Percentiles rank a stretch among this genome's conserved stretches.
These are phyloP conservation scores for Catalaphyllia jardinei DNA, from an alignment of 64 coral and sea anemone genomes.

Conservation along the genomic window DNA sequence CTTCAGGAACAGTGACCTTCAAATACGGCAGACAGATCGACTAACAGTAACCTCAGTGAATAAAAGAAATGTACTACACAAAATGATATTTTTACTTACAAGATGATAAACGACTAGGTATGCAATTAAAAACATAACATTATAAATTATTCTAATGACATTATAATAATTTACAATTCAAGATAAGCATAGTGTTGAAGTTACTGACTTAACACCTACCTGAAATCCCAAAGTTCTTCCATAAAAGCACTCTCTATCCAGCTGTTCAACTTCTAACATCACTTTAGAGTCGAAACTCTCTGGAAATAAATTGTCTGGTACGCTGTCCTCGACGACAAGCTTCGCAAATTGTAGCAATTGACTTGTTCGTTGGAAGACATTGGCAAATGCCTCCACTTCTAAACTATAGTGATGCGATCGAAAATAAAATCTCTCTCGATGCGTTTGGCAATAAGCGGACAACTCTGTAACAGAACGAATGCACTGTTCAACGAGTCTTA, in stretches of 20 bases:
- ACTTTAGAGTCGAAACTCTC: conserved; percentile 76
- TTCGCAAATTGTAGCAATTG: conserved; percentile 81
- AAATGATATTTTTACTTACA: too few relatives aligned
- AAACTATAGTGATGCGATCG: conserved; percentile 93
- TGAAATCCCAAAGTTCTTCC: conserved; percentile 94
- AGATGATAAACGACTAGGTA: too few relatives aligned
- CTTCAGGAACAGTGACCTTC: too few relatives aligned
- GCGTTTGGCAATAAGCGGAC: conserved; percentile 66
- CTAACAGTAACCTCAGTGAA: too few relatives aligned
- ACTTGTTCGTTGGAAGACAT: conserved; percentile 66
- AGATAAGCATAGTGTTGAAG: neutral
- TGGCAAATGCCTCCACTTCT: conserved; percentile 78
- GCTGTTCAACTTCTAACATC: conserved; percentile 75
- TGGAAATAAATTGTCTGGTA: conserved; percentile 67
- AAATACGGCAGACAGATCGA: too few relatives aligned
- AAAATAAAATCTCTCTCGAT: conserved; percentile 93
- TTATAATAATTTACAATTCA: neutral
- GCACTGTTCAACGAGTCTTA: conserved; percentile 73
- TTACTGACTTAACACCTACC: conserved; percentile 42
- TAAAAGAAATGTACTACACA: too few relatives aligned
- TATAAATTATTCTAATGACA: neutral
- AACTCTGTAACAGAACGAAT: conserved; percentile 83
- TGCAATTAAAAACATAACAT: too few relatives aligned
- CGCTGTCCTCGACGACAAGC: conserved; percentile 57
- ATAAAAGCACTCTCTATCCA: conserved; percentile 98